A percentile compares a stretch with the other conserved stretches of the same genome.
Conservation (phyloP, 2,797 vertebrate species). For the Prionace glauca region DNA sequence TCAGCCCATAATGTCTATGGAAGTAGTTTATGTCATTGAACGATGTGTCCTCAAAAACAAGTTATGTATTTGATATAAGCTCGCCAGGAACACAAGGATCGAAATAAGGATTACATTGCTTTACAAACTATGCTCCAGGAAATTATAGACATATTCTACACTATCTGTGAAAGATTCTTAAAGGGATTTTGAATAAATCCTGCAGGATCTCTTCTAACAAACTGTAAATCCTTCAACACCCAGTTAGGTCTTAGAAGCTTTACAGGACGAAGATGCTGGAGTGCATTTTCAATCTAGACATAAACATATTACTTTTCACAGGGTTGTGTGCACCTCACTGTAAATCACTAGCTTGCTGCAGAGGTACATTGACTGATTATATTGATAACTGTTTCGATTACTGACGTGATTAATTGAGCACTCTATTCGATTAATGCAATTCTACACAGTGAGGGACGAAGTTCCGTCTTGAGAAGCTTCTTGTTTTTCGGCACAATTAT, state of each 20-base stretch:
- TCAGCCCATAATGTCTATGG: not conserved
- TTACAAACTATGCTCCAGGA: not conserved
- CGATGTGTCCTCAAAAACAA: not conserved
- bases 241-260: not conserved
- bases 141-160: slow-evolving; percentile 7
- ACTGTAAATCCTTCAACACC: slow-evolving; percentile 16
- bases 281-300: not conserved
- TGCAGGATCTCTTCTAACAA: not conserved
- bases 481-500: not conserved
- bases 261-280: not conserved
- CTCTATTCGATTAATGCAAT: not conserved
- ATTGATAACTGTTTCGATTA: not conserved
- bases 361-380: not conserved
- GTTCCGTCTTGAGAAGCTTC: too few relatives aligned
- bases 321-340: not conserved
- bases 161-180: not conserved
- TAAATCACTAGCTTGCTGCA: not conserved
- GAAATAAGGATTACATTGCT: not conserved
- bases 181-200: slow-evolving; percentile 7
- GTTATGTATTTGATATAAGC: not conserved
- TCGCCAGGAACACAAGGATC: not conserved
- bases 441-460: too few relatives aligned
- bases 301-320: not conserved
- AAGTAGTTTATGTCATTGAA: not conserved
- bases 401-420: not conserved